Percentiles rank a stretch among this genome's conserved stretches.
These are phyloP conservation scores for Diabrotica undecimpunctata DNA, from an alignment of 1,140 invertebrate genomes.

Conservation along the genomic window DNA sequence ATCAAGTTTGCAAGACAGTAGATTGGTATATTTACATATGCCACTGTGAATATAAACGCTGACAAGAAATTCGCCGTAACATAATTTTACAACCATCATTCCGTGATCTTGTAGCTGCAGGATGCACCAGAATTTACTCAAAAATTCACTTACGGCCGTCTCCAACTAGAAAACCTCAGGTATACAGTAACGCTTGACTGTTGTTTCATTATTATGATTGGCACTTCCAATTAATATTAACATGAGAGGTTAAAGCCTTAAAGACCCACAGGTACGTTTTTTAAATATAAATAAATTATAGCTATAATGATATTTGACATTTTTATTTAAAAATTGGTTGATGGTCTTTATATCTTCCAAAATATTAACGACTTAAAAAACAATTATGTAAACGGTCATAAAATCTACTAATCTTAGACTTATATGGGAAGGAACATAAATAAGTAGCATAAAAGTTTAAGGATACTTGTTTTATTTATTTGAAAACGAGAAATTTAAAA, in stretches of 20 bases:
- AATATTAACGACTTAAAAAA: not conserved
- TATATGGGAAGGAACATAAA: too few species aligned
- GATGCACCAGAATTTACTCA: not conserved
- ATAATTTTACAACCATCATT: not conserved
- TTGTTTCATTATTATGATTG: conserved; percentile 9
- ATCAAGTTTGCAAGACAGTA: too few species aligned
- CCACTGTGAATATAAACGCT: too few species aligned
- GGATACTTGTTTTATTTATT: too few species aligned
- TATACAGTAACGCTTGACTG: conserved; percentile 4
- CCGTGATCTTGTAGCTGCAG: not conserved
- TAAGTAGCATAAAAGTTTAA: too few species aligned
- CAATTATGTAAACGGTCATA: too few species aligned
- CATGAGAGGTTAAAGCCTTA: not conserved
- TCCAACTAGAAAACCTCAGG: not conserved
- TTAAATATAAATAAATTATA: not conserved
- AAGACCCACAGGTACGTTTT: not conserved
- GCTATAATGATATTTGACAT: not conserved
- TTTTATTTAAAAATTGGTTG: not conserved
- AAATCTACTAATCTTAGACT: too few species aligned
- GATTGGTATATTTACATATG: too few species aligned
- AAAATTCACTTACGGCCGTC: not conserved
- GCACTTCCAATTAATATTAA: conserved; percentile 13
- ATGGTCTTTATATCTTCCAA: not conserved
- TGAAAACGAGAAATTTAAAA: too few species aligned
- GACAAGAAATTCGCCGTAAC: not conserved